A percentile compares a stretch with the other conserved stretches of the same genome.
phyloP scores from a whole-genome alignment of 2,113 vertebrate genomes.

The Sceloporus tristichus region DNA sequence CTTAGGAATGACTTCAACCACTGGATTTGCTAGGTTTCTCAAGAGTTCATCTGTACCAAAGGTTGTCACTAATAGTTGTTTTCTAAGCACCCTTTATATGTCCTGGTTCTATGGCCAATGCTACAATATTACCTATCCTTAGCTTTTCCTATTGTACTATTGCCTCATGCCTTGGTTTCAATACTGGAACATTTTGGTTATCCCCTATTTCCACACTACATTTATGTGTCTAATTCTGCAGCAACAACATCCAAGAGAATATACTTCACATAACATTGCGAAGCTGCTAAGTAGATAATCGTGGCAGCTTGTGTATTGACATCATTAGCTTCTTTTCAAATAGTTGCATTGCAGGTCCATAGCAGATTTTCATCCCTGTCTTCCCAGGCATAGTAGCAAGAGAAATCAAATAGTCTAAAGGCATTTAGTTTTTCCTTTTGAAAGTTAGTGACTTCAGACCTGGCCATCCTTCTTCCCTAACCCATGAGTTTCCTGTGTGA shows the following conservation, averaged over 20 bases:
- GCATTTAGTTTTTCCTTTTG: too few relatives aligned
- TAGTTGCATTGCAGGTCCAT: not conserved
- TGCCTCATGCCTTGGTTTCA: not conserved
- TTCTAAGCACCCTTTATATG: not conserved
- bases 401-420: not conserved
- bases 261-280: not conserved
- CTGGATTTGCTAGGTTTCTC: not conserved
- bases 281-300: not conserved
- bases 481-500: not conserved
- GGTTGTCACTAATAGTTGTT: not conserved
- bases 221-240: not conserved
- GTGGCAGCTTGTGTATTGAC: not conserved
- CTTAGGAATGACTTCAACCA: not conserved
- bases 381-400: not conserved
- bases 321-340: not conserved
- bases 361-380: not conserved
- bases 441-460: not conserved
- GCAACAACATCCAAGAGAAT: not conserved
- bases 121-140: not conserved
- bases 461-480: not conserved
- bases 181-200: not conserved
- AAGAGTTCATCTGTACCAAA: not conserved
- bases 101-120: not conserved
- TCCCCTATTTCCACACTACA: not conserved
- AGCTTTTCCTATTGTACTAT: not conserved